Conservation (phyloP, 1,140 invertebrate genomes). For the Ceratosolen solmsi region DNA sequence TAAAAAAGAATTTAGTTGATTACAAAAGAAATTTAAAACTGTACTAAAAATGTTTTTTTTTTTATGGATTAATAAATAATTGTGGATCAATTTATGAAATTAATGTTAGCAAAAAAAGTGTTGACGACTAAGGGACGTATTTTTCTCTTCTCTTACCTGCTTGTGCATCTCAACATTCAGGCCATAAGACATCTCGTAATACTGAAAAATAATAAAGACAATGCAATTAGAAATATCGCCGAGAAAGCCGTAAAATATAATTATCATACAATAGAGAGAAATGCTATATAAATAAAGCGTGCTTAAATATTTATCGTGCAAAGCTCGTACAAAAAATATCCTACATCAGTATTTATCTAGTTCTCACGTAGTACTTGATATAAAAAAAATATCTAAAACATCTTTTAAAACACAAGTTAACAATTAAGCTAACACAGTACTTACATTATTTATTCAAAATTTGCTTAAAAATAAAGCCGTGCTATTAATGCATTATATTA, state of each 20-base stretch:
- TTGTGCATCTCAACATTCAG: conserved; percentile 99
- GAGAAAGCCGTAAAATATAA: neutral
- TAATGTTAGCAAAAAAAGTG: too few relatives aligned
- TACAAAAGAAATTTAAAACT: too few relatives aligned
- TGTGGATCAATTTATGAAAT: too few relatives aligned
- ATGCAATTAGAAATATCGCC: conserved; percentile 24
- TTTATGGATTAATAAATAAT: too few relatives aligned
- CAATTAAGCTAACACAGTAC: neutral
- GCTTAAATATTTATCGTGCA: conserved; percentile 23
- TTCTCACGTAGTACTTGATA: conserved; percentile 1
- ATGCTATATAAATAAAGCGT: conserved; percentile 37
- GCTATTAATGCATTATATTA: conserved; percentile 2
- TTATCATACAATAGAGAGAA: neutral
- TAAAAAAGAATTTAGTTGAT: too few relatives aligned
- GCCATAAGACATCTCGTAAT: conserved; percentile 99
- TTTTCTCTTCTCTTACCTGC: conserved; percentile 94
- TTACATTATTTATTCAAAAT: neutral
- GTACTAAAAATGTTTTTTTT: too few relatives aligned
- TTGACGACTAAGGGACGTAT: too few relatives aligned
- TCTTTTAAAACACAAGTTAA: neutral
- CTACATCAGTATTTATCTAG: neutral
- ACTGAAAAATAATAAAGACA: conserved; percentile 79
- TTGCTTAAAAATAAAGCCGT: conserved; percentile 22
- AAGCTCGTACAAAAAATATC: neutral
- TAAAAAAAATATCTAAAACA: conserved; percentile 9